A percentile compares a stretch with the other conserved stretches of the same genome.
Conservation (phyloP, 2,797 vertebrate species). For the Alfaro cultratus region DNA sequence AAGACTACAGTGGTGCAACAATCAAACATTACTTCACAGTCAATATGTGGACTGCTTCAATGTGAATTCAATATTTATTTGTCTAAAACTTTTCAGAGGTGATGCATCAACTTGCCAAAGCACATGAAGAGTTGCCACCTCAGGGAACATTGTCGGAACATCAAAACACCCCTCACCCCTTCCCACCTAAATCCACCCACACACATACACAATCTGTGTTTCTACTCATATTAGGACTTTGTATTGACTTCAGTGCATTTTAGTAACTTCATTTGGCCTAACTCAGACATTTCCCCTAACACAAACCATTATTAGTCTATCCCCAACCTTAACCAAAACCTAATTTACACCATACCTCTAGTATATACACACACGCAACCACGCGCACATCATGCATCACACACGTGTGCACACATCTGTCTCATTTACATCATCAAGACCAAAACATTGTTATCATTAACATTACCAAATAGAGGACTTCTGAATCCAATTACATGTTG, state of each 20-base stretch:
- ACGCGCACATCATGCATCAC: too few species aligned
- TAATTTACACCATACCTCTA: too few species aligned
- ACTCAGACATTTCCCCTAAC: too few species aligned
- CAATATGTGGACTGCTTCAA: not conserved
- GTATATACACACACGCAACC: too few species aligned
- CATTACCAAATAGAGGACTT: not conserved
- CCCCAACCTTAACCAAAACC: too few species aligned
- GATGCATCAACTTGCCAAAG: not conserved
- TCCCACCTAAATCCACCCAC: not conserved
- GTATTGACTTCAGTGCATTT: too few species aligned
- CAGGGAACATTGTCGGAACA: not conserved
- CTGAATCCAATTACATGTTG: conserved; percentile 21
- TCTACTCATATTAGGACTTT: too few species aligned
- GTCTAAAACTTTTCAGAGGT: not conserved
- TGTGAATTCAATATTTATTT: not conserved
- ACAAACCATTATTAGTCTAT: too few species aligned
- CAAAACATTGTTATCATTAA: not conserved
- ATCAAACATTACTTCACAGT: not conserved
- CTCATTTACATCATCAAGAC: not conserved
- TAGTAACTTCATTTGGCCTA: too few species aligned
- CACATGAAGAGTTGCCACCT: not conserved
- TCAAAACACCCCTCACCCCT: not conserved
- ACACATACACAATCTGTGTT: not conserved
- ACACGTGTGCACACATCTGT: not conserved
- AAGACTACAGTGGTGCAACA: not conserved